These are phyloP conservation scores for Clistopyga incitator DNA, from an alignment of 2,888 invertebrate species.

Conservation along the genomic window DNA sequence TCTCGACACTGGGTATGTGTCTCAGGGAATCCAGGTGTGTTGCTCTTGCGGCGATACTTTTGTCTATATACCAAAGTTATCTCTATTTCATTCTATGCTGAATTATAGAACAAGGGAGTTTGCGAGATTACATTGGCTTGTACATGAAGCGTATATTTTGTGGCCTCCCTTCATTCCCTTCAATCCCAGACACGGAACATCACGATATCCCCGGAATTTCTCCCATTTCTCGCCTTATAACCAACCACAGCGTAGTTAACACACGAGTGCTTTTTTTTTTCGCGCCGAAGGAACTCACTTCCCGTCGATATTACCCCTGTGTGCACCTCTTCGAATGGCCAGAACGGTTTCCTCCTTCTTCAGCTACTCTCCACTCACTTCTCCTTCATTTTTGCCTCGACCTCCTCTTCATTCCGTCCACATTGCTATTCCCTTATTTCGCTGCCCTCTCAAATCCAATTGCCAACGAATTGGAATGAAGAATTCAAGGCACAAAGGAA, in stretches of 20 bases:
- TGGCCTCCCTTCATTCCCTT: neutral
- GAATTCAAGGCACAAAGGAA: neutral
- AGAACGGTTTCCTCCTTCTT: constrained; percentile 18
- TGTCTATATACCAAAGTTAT: constrained; percentile 7
- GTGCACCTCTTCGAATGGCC: constrained; percentile 2
- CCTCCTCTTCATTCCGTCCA: neutral
- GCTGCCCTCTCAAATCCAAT: neutral
- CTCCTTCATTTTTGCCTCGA: constrained; percentile 12
- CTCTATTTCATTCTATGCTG: neutral
- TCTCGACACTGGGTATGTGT: neutral
- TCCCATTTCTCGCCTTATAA: constrained; percentile 28
- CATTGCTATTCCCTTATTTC: constrained; percentile 5
- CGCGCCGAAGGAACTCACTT: constrained; percentile 21
- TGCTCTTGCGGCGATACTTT: neutral
- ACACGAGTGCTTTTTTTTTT: constrained; percentile 10
- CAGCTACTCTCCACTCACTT: constrained; percentile 17
- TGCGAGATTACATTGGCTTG: constrained; percentile 25
- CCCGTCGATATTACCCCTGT: constrained; percentile 21
- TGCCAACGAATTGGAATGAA: constrained; percentile 1
- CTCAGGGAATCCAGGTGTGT: neutral
- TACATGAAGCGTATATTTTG: neutral
- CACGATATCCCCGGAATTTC: constrained; percentile 58
- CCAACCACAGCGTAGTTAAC: constrained; percentile 15
- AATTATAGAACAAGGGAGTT: constrained; percentile 5
- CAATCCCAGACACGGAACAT: constrained; percentile 14